These are phyloP conservation scores for Heliconius charithonia DNA, from an alignment of 2,888 invertebrate species.

Conservation along the genomic window DNA sequence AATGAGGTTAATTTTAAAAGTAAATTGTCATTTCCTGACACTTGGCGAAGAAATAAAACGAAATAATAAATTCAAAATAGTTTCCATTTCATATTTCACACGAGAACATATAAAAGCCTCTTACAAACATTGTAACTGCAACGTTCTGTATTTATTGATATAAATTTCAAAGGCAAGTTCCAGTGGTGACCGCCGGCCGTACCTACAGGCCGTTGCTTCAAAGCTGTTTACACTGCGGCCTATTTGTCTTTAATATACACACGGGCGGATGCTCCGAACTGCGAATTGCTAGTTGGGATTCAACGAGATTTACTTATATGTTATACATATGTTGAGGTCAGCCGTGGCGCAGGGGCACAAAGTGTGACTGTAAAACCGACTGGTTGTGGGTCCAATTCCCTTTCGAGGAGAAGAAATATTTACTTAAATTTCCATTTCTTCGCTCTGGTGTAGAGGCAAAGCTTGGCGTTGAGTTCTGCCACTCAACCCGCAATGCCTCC, in stretches of 20 bases:
- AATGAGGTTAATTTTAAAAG: too few relatives aligned
- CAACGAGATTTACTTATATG: not conserved
- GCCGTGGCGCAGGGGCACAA: not conserved
- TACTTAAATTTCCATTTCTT: too few relatives aligned
- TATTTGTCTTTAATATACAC: constrained; percentile 38
- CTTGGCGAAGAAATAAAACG: too few relatives aligned
- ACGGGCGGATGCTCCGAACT: not conserved
- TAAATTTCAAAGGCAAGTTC: constrained; percentile 19
- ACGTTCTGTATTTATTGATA: constrained; percentile 3
- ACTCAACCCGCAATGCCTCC: too few relatives aligned
- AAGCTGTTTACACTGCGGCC: constrained; percentile 31
- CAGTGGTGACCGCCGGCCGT: constrained; percentile 32
- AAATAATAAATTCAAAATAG: too few relatives aligned
- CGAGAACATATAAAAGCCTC: not conserved
- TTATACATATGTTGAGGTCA: not conserved
- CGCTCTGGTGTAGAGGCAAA: too few relatives aligned
- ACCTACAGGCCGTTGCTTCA: constrained; percentile 30
- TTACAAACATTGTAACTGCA: not conserved
- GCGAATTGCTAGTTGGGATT: not conserved
- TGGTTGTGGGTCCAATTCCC: too few relatives aligned
- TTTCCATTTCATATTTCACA: too few relatives aligned
- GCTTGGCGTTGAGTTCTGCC: too few relatives aligned
- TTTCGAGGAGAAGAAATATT: too few relatives aligned
- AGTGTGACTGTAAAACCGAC: too few relatives aligned
- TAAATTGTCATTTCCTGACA: too few relatives aligned